Evolutionary conservation across 2,888 invertebrate species (phyloP).

Genomic region (Apodemia zela): DNA sequence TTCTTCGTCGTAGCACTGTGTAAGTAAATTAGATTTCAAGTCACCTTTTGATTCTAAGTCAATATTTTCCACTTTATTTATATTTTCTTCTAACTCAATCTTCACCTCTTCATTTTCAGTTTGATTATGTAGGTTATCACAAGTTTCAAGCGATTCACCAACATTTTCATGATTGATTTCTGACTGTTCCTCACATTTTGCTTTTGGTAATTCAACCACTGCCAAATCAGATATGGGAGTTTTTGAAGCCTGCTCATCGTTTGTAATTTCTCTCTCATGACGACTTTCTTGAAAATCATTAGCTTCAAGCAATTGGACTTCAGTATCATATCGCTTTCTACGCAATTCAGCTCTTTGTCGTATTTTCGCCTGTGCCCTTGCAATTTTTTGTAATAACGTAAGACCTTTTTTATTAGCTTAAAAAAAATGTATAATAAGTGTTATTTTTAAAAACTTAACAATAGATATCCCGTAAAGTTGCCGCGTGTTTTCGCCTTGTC

Average conservation of each 20-base stretch:
- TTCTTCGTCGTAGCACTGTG: background rate
- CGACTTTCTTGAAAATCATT: background rate
- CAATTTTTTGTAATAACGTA: constrained; percentile 55
- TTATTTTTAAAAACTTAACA: background rate
- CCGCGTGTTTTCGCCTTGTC: too few relatives aligned
- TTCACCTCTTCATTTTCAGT: constrained; percentile 16
- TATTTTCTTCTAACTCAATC: background rate
- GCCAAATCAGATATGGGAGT: background rate
- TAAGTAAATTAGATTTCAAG: background rate
- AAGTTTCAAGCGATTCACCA: background rate
- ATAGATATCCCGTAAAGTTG: too few relatives aligned
- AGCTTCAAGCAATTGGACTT: constrained; percentile 15
- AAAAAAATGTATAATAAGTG: constrained; percentile 30
- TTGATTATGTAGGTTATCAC: background rate
- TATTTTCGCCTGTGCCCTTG: constrained; percentile 52
- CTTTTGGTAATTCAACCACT: background rate
- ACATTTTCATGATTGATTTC: constrained; percentile 17
- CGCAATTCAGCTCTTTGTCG: constrained; percentile 43
- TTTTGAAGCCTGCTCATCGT: constrained; percentile 12
- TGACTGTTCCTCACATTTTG: background rate
- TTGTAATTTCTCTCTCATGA: background rate
- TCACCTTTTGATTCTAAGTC: background rate
- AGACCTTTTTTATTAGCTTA: constrained; percentile 43
- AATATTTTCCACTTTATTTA: background rate
- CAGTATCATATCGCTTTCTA: constrained; percentile 32